phyloP scores from a whole-genome alignment of 1,140 invertebrate genomes.

The Camponotus floridanus region DNA sequence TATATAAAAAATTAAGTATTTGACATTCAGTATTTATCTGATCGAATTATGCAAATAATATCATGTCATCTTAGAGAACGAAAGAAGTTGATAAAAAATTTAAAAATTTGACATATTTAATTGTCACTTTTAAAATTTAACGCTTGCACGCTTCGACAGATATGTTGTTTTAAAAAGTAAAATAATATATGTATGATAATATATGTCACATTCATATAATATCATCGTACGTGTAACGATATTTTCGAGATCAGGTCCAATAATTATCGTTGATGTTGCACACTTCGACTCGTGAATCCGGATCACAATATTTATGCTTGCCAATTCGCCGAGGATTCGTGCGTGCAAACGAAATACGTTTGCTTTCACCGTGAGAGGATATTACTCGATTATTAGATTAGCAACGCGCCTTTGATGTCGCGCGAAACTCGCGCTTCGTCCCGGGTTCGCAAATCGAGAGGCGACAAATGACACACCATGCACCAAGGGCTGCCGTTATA shows the following conservation, averaged over 20 bases:
- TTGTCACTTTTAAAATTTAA: not conserved
- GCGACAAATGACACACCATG: conserved; percentile 67
- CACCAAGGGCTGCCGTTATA: conserved; percentile 68
- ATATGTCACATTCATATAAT: not conserved
- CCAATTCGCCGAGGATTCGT: conserved; percentile 23
- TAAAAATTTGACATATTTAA: not conserved
- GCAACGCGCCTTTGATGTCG: conserved; percentile 72
- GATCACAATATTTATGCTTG: conserved; percentile 64
- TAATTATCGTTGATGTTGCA: not conserved
- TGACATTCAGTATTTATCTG: not conserved
- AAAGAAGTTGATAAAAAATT: no score
- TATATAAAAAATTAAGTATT: not conserved
- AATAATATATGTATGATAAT: no score
- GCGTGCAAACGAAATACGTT: conserved; percentile 60
- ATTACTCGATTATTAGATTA: conserved; percentile 72
- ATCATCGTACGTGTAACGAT: not conserved
- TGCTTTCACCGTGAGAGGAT: conserved; percentile 7
- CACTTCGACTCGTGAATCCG: conserved; percentile 26
- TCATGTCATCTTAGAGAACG: no score
- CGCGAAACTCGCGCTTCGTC: conserved; percentile 22
- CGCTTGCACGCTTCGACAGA: not conserved
- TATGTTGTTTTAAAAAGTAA: no score
- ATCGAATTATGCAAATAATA: not conserved
- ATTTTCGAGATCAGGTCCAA: not conserved
- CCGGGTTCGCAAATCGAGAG: conserved; percentile 32